Evolutionary conservation across 2,888 invertebrate species (phyloP), one percentile per base, ranked within the genome.

Genomic region (Fissipunctia ypsillon): DNA sequence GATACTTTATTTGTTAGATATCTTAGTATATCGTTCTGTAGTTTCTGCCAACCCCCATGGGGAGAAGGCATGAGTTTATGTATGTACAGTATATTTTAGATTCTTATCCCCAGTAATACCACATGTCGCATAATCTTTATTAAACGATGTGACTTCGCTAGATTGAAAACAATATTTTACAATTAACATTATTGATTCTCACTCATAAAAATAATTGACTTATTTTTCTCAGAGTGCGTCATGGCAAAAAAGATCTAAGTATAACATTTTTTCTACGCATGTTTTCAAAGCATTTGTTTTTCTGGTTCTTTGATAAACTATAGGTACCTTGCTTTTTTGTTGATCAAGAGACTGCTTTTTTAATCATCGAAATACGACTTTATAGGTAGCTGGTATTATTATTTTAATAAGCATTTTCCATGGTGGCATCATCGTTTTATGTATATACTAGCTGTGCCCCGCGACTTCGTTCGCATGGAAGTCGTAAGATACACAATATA

Each of bases 161-260:
- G 3, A 35, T 35, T 48, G 41, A 61, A 31, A 31, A 41, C 41
- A 12, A 43, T 28, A 12, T 35, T 48, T n/a, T 14, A 10, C 10
- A 57, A 76, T 38, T 7, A 50, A 19, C 7, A 35, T 35, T 28
- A 50, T 50, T 35, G 35, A 57, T 59, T 45, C 16, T 43, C 3
- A 50, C 67, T 74, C 1, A 5, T 38, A 25, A 45, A 28, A n/a
- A 22, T 68, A 31, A 75, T 68, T 78, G 45, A 31, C 4, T 38
- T 75, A 69, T 75, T 78, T 69, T 74, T 77, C 67, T 76, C 31
- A 9, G 9, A 56, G 4, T 50, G 25, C 65, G 65, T 57, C 56
- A 41, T 5, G 5, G 38, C 19, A 38, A 45, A 73, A 60, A 28
- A 38, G 0, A 31, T 28, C 0, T 19, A 25, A 48, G 76, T 76